A percentile compares a stretch with the other conserved stretches of the same genome.
These are phyloP conservation scores for Cervus canadensis DNA, from an alignment of 2,113 vertebrate species.

Conservation along the genomic window DNA sequence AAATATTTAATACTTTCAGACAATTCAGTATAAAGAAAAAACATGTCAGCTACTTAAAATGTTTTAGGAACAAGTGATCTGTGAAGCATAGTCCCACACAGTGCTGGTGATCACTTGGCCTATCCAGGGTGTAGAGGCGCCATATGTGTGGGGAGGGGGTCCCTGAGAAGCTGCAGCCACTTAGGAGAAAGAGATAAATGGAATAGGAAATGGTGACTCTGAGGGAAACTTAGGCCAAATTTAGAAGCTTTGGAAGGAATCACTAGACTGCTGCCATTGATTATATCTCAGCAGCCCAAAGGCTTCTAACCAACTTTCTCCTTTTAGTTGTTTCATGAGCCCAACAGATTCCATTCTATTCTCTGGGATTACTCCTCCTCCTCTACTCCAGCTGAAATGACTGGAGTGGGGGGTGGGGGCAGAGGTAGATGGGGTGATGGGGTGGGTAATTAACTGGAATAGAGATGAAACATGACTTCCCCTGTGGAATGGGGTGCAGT, in stretches of 20 bases:
- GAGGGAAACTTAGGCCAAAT: background rate
- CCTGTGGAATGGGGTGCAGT: background rate
- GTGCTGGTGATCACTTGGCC: background rate
- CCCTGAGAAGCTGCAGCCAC: background rate
- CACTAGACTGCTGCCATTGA: background rate
- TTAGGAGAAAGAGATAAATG: background rate
- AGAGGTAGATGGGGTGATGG: background rate
- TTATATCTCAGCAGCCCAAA: background rate
- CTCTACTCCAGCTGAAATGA: background rate
- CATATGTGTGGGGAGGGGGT: background rate
- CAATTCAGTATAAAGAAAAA: background rate
- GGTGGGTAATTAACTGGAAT: background rate
- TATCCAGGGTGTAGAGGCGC: background rate
- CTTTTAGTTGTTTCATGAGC: background rate
- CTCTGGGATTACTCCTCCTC: background rate
- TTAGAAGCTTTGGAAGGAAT: background rate
- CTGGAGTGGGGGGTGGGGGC: background rate
- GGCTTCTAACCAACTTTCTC: background rate
- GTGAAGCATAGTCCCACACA: background rate
- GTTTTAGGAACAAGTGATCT: background rate
- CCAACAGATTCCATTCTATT: background rate
- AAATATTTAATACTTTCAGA: background rate
- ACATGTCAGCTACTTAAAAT: background rate
- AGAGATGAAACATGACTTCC: background rate
- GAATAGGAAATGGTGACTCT: background rate